Evolutionary conservation across 2,797 vertebrate genomes (phyloP).

Genomic region (Argentina silus): DNA sequence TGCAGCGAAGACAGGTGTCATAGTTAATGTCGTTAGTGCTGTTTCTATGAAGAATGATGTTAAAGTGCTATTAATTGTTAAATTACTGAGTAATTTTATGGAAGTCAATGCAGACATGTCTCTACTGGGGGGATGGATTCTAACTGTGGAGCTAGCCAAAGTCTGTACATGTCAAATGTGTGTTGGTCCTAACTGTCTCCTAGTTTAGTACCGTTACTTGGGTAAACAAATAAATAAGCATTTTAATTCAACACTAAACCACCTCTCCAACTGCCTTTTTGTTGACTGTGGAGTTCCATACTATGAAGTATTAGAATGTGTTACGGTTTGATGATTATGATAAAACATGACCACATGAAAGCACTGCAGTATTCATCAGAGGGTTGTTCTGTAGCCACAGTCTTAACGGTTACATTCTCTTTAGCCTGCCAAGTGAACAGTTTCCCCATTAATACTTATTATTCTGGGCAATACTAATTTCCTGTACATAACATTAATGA

Average conservation of each 20-base stretch:
- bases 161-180: constrained; percentile 30
- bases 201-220: constrained; percentile 29
- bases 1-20: constrained; percentile 13
- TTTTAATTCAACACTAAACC: constrained; percentile 11
- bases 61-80: constrained; percentile 27
- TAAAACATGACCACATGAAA: not conserved
- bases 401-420: not conserved
- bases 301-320: not conserved
- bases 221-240: constrained; percentile 43
- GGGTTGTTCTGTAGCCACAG: not conserved
- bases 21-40: constrained; percentile 20
- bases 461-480: constrained; percentile 9
- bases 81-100: constrained; percentile 19
- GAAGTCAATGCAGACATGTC: constrained; percentile 23
- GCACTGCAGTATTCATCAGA: not conserved
- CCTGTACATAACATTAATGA: not conserved
- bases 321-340: not conserved
- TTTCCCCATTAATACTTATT: constrained; percentile 8
- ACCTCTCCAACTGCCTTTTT: no score
- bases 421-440: not conserved
- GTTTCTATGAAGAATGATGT: constrained; percentile 29
- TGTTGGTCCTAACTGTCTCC: constrained; percentile 36
- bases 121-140: constrained; percentile 10
- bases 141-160: constrained; percentile 32
- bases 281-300: not conserved